Base-by-base conservation (phyloP, 2,797 vertebrate genomes). In the Cottoperca gobio region DNA sequence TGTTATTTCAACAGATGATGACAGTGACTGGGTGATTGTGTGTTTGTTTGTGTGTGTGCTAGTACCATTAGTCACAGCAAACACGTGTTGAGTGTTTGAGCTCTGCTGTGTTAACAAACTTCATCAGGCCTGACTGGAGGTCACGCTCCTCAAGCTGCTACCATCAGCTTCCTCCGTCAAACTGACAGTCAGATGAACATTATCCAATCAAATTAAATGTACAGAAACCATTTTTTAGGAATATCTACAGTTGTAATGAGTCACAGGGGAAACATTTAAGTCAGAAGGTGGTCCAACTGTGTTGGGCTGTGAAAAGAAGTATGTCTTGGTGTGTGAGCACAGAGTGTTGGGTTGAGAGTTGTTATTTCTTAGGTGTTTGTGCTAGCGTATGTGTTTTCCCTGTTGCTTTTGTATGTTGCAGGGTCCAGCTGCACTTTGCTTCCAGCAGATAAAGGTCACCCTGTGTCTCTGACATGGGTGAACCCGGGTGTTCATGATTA, bases 61-160 rank as follows among this genome's bases (percentile, higher is more conserved):
- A n/a, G 49, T 26, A 42, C 26, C 42, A 78, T 88, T 69, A 79
- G 71, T 85, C 78, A 82, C 78, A 61, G 40, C 28, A 33, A 79
- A 69, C 86, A 33, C 70, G 28, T 75, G 78, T 80, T 76, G 65
- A 76, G 73, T 76, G 46, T 66, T 70, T 65, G 16, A 59, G 46
- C 33, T 88, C 81, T 86, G 79, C 86, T 81, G 83, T 79, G 76
- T 65, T 78, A 82, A 85, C 78, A 84, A 33, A 65, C 61, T 31
- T 55, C 31, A 42, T 37, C 59, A 46, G 11, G 31, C 37, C 49
- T 31, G 17, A 40, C 31, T 35, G n/a, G 8, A 23, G 23, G 48
- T 52, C 48, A 52, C 8, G 0, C 35, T n/a, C 17, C 35, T 50
- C 24, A 19, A 7, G 17, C 46, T 45, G 26, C 59, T 46, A 54